phyloP scores from a whole-genome alignment of 1,140 invertebrate genomes.

The Chironomus tepperi region DNA sequence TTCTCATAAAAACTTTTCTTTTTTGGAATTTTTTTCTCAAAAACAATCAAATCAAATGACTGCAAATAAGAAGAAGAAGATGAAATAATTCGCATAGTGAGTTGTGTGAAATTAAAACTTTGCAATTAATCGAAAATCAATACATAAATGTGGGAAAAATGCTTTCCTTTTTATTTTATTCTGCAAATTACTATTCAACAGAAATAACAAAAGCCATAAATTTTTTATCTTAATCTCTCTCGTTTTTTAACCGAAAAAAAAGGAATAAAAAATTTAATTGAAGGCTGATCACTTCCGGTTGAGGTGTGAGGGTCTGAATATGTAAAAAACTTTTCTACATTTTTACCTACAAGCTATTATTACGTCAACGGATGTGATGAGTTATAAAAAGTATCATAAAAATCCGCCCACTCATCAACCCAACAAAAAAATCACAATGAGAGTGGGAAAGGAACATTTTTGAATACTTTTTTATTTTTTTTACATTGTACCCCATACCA shows the following conservation, averaged over 20 bases:
- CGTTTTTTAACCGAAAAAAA: background rate
- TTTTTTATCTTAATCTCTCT: background rate
- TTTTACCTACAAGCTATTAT: conserved; percentile 1
- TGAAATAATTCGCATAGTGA: background rate
- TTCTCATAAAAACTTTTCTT: background rate
- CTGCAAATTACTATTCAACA: conserved; percentile 12
- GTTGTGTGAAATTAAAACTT: background rate
- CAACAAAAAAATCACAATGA: too few relatives aligned
- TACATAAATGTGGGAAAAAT: background rate
- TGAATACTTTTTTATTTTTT: too few relatives aligned
- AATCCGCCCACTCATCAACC: background rate
- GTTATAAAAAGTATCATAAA: conserved; percentile 14
- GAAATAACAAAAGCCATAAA: conserved; percentile 9
- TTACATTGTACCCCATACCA: too few relatives aligned
- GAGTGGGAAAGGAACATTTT: too few relatives aligned
- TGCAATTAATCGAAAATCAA: conserved; percentile 4
- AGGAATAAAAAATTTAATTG: background rate
- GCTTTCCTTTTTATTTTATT: background rate
- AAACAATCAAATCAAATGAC: background rate
- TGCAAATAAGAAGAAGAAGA: background rate
- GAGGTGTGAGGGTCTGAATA: background rate
- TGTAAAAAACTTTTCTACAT: background rate
- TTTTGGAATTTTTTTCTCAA: background rate
- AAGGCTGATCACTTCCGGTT: background rate
- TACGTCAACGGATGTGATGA: conserved; percentile 11